Conservation (phyloP, 2,797 vertebrate species). For the Lepilemur septentrionalis region DNA sequence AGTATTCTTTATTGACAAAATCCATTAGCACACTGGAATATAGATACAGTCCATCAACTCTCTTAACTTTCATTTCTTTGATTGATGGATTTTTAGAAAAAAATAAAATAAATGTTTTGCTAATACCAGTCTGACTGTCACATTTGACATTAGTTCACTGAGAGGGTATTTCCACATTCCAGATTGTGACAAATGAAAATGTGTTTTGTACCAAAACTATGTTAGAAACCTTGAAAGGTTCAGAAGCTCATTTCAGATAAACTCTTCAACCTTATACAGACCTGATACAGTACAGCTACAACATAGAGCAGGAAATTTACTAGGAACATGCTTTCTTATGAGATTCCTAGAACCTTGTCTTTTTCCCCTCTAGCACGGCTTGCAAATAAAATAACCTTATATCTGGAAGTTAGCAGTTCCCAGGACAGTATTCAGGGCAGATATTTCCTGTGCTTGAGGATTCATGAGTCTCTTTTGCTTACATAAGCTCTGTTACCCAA, state of each 20-base stretch:
- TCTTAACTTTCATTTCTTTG: constrained; percentile 47
- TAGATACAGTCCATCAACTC: neutral
- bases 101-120: constrained; percentile 46
- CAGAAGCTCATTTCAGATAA: constrained; percentile 64
- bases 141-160: constrained; percentile 55
- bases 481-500: neutral
- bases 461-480: neutral
- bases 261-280: constrained; percentile 23
- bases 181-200: constrained; percentile 55
- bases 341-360: neutral
- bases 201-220: constrained; percentile 48
- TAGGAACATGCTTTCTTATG: neutral
- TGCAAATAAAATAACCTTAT: neutral
- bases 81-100: constrained; percentile 47
- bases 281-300: neutral
- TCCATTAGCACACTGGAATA: constrained; percentile 12
- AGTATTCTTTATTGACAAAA: constrained; percentile 53
- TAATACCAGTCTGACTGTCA: constrained; percentile 46
- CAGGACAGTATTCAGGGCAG: neutral
- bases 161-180: constrained; percentile 52
- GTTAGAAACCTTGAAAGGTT: constrained; percentile 54
- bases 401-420: neutral
- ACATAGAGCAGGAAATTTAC: neutral
- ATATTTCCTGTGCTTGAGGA: neutral
- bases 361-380: neutral